Evolutionary conservation across 2,113 vertebrate genomes (phyloP).

Genomic region (Oreochromis aureus): DNA sequence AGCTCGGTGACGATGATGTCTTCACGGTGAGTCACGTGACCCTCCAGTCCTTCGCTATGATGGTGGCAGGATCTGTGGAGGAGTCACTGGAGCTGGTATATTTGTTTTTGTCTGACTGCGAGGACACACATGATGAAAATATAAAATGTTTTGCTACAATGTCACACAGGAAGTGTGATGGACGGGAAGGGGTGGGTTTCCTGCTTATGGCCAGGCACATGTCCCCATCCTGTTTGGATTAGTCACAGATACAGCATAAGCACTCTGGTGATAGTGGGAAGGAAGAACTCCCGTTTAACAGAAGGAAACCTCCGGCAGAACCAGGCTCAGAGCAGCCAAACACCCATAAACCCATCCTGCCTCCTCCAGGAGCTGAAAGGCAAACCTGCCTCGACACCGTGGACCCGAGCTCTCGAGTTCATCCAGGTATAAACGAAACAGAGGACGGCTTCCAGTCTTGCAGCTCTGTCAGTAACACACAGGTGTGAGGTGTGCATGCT

Average conservation of each 20-base stretch:
- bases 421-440: background rate
- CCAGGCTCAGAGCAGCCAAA: background rate
- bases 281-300: background rate
- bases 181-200: background rate
- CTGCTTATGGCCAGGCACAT: background rate
- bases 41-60: background rate
- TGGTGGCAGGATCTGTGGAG: background rate
- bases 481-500: background rate
- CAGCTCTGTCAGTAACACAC: background rate
- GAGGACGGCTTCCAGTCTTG: background rate
- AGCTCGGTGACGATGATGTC: conserved; percentile 90
- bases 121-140: background rate
- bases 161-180: background rate
- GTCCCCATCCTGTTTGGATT: background rate
- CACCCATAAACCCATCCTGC: background rate
- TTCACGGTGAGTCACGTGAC: conserved; percentile 78
- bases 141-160: background rate
- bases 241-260: background rate
- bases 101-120: background rate
- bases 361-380: background rate
- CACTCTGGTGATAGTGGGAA: background rate
- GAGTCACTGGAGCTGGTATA: background rate
- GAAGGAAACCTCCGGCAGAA: accelerated
- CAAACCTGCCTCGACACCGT: background rate
- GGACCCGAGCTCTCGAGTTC: background rate